A percentile compares a stretch with the other conserved stretches of the same genome.
Conservation (phyloP, 2,797 vertebrate species). For the Lepidocolaptes lacrymiger region DNA sequence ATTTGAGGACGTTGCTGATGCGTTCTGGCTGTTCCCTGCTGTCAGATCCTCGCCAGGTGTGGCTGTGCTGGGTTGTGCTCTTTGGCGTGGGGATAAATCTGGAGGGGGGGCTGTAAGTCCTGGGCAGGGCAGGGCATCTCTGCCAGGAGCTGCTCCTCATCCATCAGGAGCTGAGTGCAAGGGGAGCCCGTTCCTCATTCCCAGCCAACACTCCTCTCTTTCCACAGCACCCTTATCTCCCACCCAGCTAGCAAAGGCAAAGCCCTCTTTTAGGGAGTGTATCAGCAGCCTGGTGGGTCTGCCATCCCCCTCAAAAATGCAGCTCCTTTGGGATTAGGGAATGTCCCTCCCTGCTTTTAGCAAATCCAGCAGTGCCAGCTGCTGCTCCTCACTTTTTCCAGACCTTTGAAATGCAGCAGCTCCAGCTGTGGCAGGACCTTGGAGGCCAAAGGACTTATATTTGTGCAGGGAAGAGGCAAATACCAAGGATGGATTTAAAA, state of each 20-base stretch:
- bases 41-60: neutral
- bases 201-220: neutral
- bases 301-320: neutral
- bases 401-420: neutral
- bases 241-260: neutral
- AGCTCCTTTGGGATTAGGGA: neutral
- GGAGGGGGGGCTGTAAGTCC: neutral
- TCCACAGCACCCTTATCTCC: slow-evolving; percentile 7
- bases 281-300: neutral
- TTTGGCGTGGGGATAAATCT: neutral
- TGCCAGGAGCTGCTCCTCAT: slow-evolving; percentile 41
- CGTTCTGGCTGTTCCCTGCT: neutral
- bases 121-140: neutral
- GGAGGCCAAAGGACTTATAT: neutral
- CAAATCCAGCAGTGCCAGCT: neutral
- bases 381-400: neutral
- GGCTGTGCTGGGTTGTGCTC: neutral
- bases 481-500: neutral
- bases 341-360: slow-evolving; percentile 33
- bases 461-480: neutral
- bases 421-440: neutral
- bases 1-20: neutral
- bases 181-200: slow-evolving; percentile 25
- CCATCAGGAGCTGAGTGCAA: neutral
- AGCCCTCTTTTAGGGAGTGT: neutral